phyloP scores from a whole-genome alignment of 1,140 invertebrate species.

The Yoshiicerus persimilis region DNA sequence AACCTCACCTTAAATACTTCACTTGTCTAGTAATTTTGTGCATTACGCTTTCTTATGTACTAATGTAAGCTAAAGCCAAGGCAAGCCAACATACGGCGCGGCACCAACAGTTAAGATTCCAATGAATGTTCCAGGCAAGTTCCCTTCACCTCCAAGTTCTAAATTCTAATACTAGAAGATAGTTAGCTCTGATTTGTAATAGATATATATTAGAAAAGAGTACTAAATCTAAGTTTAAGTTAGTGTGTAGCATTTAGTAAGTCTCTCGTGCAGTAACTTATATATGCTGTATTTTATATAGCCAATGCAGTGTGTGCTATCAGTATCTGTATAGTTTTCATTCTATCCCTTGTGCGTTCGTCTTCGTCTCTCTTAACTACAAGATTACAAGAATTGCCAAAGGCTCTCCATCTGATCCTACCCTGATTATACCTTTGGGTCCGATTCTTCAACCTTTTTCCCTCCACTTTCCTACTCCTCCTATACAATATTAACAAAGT shows the following conservation, averaged over 20 bases:
- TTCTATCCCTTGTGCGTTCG: neutral
- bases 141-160: too few relatives aligned
- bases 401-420: conserved; percentile 43
- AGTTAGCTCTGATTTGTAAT: neutral
- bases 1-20: neutral
- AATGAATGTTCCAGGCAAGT: neutral
- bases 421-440: conserved; percentile 48
- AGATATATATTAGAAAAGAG: neutral
- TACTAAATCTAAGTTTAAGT: neutral
- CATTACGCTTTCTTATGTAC: too few relatives aligned
- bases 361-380: conserved; percentile 19
- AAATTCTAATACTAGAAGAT: too few relatives aligned
- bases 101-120: neutral
- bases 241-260: neutral
- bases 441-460: conserved; percentile 43
- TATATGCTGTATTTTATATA: neutral
- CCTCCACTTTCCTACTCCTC: neutral
- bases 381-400: conserved; percentile 37
- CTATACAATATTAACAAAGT: neutral
- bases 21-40: neutral
- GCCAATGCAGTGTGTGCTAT: neutral
- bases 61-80: too few relatives aligned
- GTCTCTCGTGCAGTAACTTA: too few relatives aligned
- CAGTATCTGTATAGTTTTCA: neutral
- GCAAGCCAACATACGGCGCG: too few relatives aligned